A percentile compares a stretch with the other conserved stretches of the same genome.
These are phyloP conservation scores for Meloe dianella DNA, from an alignment of 2,888 invertebrate genomes.

Conservation along the genomic window DNA sequence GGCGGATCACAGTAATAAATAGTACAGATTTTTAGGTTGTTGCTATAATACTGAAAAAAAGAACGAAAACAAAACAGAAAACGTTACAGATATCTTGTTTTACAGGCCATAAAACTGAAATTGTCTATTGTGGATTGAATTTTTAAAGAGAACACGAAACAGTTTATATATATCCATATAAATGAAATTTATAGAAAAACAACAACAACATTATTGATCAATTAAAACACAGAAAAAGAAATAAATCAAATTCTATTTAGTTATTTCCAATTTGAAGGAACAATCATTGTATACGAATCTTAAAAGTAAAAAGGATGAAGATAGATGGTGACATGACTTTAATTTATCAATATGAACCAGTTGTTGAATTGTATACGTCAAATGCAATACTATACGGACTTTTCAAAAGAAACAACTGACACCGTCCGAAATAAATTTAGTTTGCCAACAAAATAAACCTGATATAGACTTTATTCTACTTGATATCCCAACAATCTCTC, in stretches of 20 bases:
- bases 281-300: too few relatives aligned
- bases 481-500: too few relatives aligned
- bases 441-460: not conserved
- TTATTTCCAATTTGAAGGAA: too few relatives aligned
- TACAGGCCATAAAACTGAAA: not conserved
- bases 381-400: constrained; percentile 20
- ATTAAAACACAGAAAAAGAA: too few relatives aligned
- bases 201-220: not conserved
- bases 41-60: not conserved
- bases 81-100: constrained; percentile 6
- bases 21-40: not conserved
- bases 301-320: constrained; percentile 38
- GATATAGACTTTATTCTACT: too few relatives aligned
- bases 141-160: not conserved
- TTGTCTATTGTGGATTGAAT: not conserved
- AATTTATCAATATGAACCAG: constrained; percentile 50
- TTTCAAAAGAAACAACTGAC: constrained; percentile 31
- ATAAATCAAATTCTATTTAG: too few relatives aligned
- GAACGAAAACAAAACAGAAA: not conserved
- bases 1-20: constrained; percentile 13
- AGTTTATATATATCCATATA: not conserved
- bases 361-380: constrained; percentile 49
- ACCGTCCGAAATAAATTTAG: constrained; percentile 30
- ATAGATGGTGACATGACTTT: constrained; percentile 46
- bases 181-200: not conserved